Percentiles rank a stretch among this genome's conserved stretches.
phyloP scores from a whole-genome alignment of 2,888 invertebrate species.

The Luperina nickerlii region DNA sequence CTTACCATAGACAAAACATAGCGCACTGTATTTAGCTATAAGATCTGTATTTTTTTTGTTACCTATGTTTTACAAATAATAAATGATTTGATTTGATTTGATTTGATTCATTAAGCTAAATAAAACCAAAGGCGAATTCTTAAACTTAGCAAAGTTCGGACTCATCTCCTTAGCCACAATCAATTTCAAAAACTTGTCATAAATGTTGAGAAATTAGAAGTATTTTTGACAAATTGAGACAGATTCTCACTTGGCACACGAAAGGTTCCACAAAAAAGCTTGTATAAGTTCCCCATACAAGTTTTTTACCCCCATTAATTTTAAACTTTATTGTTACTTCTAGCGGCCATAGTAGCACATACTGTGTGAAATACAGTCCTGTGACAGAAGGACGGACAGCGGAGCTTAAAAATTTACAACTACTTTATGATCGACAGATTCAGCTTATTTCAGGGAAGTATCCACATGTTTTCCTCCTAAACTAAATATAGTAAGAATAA shows the following conservation, averaged over 20 bases:
- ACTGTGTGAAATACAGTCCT: neutral
- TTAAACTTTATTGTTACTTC: neutral
- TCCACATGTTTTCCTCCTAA: slow-evolving; percentile 15
- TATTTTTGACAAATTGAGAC: neutral
- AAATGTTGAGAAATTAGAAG: too few species aligned
- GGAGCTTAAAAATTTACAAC: neutral
- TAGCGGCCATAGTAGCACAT: neutral
- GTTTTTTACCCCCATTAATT: neutral
- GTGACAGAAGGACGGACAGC: neutral
- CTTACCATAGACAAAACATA: too few species aligned
- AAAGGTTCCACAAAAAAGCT: neutral
- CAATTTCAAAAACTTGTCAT: neutral
- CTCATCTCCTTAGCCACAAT: neutral
- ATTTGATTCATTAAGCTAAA: too few species aligned
- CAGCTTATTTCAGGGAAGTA: neutral
- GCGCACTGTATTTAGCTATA: too few species aligned
- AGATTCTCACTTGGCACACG: neutral
- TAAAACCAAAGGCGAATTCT: neutral
- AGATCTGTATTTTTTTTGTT: too few species aligned
- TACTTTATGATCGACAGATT: neutral
- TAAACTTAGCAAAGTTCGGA: neutral
- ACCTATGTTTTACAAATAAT: too few species aligned
- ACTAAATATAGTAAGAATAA: slow-evolving; percentile 12
- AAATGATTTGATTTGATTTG: too few species aligned
- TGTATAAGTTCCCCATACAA: neutral